A percentile compares a stretch with the other conserved stretches of the same genome.
These are phyloP conservation scores for Diarsia dahlii DNA, from an alignment of 2,888 invertebrate genomes.

Conservation along the genomic window DNA sequence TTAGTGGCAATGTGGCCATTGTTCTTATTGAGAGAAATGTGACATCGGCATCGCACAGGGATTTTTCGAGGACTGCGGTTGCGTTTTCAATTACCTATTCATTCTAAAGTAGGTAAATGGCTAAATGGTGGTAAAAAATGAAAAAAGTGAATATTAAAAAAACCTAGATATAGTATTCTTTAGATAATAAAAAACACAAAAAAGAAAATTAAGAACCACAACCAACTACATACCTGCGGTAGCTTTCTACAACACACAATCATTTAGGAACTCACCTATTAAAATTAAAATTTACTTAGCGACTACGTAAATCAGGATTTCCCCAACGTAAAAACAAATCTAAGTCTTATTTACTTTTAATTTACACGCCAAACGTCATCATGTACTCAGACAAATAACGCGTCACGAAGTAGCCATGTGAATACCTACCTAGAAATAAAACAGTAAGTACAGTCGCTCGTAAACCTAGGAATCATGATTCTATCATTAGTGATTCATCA, in stretches of 20 bases:
- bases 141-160: neutral
- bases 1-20: neutral
- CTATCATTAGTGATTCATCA: slow-evolving; percentile 47
- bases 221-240: neutral
- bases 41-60: too few species aligned
- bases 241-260: neutral
- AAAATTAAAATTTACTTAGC: too few species aligned
- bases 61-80: neutral
- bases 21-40: neutral
- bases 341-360: slow-evolving; percentile 30
- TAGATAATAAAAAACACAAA: neutral
- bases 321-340: slow-evolving; percentile 13
- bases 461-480: slow-evolving; percentile 48
- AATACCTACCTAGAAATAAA: slow-evolving; percentile 50
- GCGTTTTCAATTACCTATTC: neutral
- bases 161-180: neutral
- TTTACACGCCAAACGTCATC: slow-evolving; percentile 28
- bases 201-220: neutral
- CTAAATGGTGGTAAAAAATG: neutral
- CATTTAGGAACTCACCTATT: neutral
- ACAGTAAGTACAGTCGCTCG: slow-evolving; percentile 15
- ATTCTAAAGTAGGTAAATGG: too few species aligned
- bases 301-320: slow-evolving; percentile 7
- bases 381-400: slow-evolving; percentile 26
- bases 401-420: slow-evolving; percentile 9